Base-by-base conservation (phyloP, 2,888 invertebrate genomes). In the Hirtodrosophila alboralis region DNA sequence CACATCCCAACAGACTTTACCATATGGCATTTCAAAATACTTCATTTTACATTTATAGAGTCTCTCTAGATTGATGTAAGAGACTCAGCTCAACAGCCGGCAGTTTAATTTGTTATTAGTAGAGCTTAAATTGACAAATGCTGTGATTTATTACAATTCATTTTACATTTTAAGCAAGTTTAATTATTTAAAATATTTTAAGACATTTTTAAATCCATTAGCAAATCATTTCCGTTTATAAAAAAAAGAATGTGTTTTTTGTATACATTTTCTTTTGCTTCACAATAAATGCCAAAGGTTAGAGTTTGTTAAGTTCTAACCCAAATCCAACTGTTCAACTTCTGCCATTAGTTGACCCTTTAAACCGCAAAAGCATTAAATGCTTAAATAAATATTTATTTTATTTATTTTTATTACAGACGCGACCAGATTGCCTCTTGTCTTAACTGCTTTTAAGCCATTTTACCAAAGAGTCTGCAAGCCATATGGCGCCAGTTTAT, bases 1-100 rank as follows among this genome's bases (percentile, higher is more conserved):
- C 44, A 54, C 60, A 66, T 57, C 65, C 47, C 37, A 28, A 26
- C 61, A 60, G 61, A 56, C 23, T 66, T 37, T 10, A 28, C 54
- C 77, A 75, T 77, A 78, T 78, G 77, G 65, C 56, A 21, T 40
- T 28, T 34, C 33, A 21, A 51, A 41, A 52, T 14, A 36, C 34
- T 52, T 52, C 51, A 58, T 45, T 53, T 47, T 34, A 58, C 65
- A 65, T 65, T 75, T 54, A 27, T 61, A 65, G 33, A 63, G 56
- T 45, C 38, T 52, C 57, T 13, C 27, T 41, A 16, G 51, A 16
- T 21, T 43, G 37, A 51, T 38, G 53, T 16, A 4, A 27, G 28
- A 14, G 23, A 13, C 33, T 26, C n/a, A n/a, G 12, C 12, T 23
- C 23, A 38, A 31, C 34, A 21, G 66, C 18, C 38, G 26, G 13